These are phyloP conservation scores for Oligia latruncula DNA, from an alignment of 2,888 invertebrate genomes.

Conservation along the genomic window DNA sequence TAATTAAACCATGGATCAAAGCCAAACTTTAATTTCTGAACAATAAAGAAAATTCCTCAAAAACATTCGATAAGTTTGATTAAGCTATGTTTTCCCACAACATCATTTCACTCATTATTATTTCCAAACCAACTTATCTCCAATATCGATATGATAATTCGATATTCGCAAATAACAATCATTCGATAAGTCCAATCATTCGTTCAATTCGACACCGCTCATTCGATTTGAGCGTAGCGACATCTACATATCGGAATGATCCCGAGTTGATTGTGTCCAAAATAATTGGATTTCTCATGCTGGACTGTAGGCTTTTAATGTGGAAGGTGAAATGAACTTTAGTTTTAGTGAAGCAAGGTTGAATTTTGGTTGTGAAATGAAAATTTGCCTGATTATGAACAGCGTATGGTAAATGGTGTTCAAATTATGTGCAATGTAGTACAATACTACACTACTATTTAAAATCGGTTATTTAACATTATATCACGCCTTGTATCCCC, in stretches of 20 bases:
- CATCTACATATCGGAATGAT: conserved; percentile 72
- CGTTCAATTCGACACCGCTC: conserved; percentile 66
- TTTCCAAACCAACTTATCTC: conserved; percentile 35
- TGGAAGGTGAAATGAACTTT: conserved; percentile 24
- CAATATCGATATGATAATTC: conserved; percentile 59
- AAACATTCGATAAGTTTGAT: not conserved
- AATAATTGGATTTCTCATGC: conserved; percentile 83
- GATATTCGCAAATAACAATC: conserved; percentile 62
- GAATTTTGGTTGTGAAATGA: conserved; percentile 13
- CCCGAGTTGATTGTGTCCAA: conserved; percentile 81
- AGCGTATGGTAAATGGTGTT: conserved; percentile 70
- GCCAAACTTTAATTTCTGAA: not conserved
- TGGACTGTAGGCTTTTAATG: conserved; percentile 26
- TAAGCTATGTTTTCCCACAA: conserved; percentile 16
- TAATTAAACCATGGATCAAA: not conserved
- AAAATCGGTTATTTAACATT: not conserved
- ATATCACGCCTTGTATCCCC: not conserved
- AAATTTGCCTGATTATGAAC: conserved; percentile 59
- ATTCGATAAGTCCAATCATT: conserved; percentile 69
- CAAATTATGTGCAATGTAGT: conserved; percentile 67
- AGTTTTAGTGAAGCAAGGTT: not conserved
- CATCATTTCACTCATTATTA: conserved; percentile 40
- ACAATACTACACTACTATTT: conserved; percentile 34
- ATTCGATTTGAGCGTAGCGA: conserved; percentile 62
- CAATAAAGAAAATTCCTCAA: not conserved